Conservation (phyloP, 2,797 vertebrate genomes). For the Semaprochilodus insignis region DNA sequence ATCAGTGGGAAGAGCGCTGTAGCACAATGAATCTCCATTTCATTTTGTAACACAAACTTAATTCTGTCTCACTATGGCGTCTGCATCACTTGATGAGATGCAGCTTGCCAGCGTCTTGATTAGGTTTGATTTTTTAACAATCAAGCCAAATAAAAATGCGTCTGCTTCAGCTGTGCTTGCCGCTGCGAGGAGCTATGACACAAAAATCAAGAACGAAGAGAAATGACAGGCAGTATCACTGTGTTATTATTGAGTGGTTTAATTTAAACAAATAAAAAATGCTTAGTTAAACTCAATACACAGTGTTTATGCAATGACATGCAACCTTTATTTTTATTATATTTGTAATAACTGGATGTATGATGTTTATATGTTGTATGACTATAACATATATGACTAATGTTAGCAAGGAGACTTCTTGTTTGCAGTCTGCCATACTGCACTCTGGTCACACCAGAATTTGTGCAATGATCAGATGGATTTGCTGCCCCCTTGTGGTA, state of each 20-base stretch:
- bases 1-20: neutral
- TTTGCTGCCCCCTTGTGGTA: slow-evolving; percentile 74
- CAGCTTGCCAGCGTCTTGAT: slow-evolving; percentile 13
- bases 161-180: neutral
- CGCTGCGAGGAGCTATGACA: too few species aligned
- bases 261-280: neutral
- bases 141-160: slow-evolving; percentile 12
- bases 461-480: slow-evolving; percentile 14
- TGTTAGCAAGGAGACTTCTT: neutral
- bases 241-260: neutral
- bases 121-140: slow-evolving; percentile 23
- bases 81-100: slow-evolving; percentile 7
- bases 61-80: neutral
- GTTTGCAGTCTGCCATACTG: neutral
- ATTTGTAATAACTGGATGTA: neutral
- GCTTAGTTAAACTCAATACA: neutral
- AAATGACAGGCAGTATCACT: neutral
- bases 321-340: neutral
- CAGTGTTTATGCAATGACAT: too few species aligned
- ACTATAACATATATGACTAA: neutral
- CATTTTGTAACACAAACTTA: slow-evolving; percentile 1
- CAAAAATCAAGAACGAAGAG: neutral
- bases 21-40: neutral
- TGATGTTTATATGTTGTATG: neutral
- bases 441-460: neutral